Evolutionary conservation across 2,113 vertebrate genomes (phyloP).

Genomic region (Oryzias javanicus): DNA sequence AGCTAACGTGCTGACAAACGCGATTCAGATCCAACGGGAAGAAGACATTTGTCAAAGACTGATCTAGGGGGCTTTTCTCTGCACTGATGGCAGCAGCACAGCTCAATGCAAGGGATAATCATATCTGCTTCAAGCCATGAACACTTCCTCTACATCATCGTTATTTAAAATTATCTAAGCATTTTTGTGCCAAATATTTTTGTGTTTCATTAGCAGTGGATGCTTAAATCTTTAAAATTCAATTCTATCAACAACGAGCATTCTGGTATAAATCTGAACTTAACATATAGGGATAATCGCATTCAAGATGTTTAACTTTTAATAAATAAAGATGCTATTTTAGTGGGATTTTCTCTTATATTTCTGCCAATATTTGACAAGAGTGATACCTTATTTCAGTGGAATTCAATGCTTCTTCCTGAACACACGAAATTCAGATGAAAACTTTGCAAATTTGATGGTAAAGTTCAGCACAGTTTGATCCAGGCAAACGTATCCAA

Average conservation of each 20-base stretch:
- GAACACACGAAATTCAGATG: background rate
- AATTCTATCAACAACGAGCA: conserved; percentile 25
- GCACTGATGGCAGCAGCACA: conserved; percentile 8
- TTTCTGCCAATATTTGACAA: too few relatives aligned
- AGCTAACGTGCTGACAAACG: conserved; percentile 10
- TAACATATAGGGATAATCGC: too few relatives aligned
- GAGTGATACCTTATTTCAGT: too few relatives aligned
- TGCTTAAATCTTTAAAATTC: background rate
- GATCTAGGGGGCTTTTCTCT: conserved; percentile 2
- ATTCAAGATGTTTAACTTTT: too few relatives aligned
- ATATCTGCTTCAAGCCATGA: conserved; percentile 19
- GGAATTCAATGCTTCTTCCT: background rate
- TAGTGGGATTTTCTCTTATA: too few relatives aligned
- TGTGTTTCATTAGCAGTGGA: conserved; percentile 2
- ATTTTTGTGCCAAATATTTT: conserved; percentile 13
- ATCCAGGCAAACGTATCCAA: background rate
- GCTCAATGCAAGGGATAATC: conserved; percentile 4
- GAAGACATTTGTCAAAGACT: background rate
- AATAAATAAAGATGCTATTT: too few relatives aligned
- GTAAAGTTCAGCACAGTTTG: background rate
- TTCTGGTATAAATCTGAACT: background rate
- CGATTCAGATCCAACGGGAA: conserved; percentile 3
- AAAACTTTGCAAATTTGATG: background rate
- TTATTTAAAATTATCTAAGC: background rate
- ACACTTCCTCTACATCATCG: conserved; percentile 15